Percentiles rank a stretch among this genome's conserved stretches.
phyloP scores from a whole-genome alignment of 2,113 vertebrate species.

The Xenopus borealis region DNA sequence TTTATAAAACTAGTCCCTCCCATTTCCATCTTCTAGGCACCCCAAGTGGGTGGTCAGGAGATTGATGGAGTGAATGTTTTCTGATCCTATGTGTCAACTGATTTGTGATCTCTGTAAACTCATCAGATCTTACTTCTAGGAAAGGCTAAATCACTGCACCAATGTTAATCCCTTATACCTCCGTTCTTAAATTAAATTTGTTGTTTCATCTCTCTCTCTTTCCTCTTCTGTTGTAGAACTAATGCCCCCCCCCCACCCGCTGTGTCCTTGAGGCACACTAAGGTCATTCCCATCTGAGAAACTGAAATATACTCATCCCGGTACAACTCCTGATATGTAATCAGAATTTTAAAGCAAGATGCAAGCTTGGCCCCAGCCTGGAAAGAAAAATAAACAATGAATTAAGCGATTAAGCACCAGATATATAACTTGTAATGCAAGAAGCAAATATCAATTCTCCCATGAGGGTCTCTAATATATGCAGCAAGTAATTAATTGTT shows the following conservation, averaged over 20 bases:
- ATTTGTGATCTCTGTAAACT: too few relatives aligned
- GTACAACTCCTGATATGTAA: constrained; percentile 7
- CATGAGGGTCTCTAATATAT: not conserved
- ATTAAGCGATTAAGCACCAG: constrained; percentile 13
- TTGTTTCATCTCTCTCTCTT: not conserved
- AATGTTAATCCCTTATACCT: not conserved
- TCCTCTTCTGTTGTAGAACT: not conserved
- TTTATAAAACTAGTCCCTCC: too few relatives aligned
- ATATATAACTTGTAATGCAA: not conserved
- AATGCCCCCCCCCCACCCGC: not conserved
- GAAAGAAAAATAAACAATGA: not conserved
- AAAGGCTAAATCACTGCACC: too few relatives aligned
- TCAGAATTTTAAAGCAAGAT: constrained; percentile 12
- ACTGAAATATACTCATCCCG: constrained; percentile 5
- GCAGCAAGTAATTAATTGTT: constrained; percentile 7
- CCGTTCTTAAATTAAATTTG: not conserved
- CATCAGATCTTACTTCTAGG: too few relatives aligned
- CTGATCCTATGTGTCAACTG: too few relatives aligned
- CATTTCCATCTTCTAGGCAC: too few relatives aligned
- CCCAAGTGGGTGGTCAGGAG: too few relatives aligned
- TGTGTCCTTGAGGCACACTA: constrained; percentile 12
- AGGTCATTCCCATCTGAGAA: constrained; percentile 21
- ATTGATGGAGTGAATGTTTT: too few relatives aligned
- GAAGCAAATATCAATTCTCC: not conserved
- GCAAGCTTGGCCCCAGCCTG: not conserved